phyloP scores from a whole-genome alignment of 2,113 vertebrate genomes.

The Eclectus roratus region DNA sequence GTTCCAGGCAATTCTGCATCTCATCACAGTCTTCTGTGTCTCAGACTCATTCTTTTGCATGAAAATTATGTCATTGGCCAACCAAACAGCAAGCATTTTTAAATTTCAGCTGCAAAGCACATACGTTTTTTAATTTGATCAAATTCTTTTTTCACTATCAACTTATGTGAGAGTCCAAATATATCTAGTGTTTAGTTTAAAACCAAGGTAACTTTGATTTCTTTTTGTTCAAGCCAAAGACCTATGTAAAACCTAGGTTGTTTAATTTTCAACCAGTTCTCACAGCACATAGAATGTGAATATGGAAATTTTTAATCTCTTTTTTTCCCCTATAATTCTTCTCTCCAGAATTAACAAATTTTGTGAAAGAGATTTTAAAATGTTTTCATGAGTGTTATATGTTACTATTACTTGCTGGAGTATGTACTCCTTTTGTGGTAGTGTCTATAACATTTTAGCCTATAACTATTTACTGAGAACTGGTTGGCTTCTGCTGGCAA shows the following conservation, averaged over 20 bases:
- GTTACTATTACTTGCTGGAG: neutral
- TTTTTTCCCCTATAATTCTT: neutral
- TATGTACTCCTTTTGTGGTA: neutral
- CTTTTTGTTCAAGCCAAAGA: neutral
- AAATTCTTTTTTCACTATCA: neutral
- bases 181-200: neutral
- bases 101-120: neutral
- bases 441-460: neutral
- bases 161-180: neutral
- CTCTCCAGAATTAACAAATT: neutral
- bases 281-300: neutral
- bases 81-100: neutral
- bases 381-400: neutral
- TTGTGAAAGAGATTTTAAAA: neutral
- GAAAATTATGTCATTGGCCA: neutral
- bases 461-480: neutral
- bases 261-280: neutral
- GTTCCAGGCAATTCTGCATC: neutral
- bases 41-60: neutral
- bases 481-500: neutral
- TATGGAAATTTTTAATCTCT: neutral
- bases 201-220: neutral
- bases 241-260: neutral
- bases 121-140: neutral
- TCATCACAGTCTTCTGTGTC: neutral